Conservation (phyloP, 2,888 invertebrate genomes). For the Noctua janthina region DNA sequence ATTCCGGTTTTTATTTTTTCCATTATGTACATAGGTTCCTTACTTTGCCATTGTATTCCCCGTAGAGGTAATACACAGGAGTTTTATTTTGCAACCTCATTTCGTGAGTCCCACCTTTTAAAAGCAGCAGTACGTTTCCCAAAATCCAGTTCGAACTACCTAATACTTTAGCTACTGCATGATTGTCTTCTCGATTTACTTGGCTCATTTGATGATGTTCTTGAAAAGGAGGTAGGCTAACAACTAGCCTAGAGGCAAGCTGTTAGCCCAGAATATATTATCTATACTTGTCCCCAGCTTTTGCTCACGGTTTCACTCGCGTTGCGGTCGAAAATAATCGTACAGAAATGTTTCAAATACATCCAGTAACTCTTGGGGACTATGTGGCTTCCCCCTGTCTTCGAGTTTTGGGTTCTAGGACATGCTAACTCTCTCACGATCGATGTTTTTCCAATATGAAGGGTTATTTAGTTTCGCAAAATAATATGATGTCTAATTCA, state of each 20-base stretch:
- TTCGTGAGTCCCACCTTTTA: too few relatives aligned
- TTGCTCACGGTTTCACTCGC: too few relatives aligned
- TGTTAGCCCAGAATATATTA: background rate
- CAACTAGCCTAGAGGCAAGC: too few relatives aligned
- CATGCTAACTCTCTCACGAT: background rate
- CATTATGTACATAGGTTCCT: background rate
- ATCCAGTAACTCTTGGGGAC: background rate
- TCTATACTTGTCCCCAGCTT: too few relatives aligned
- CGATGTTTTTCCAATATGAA: background rate
- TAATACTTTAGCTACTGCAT: background rate
- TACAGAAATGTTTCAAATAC: too few relatives aligned
- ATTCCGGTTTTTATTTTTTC: slow-evolving; percentile 16
- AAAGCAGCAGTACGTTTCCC: too few relatives aligned
- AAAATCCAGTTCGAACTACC: background rate
- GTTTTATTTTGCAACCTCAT: background rate
- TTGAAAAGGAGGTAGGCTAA: background rate
- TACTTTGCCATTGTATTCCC: slow-evolving; percentile 4
- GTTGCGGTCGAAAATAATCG: too few relatives aligned
- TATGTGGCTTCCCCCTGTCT: background rate
- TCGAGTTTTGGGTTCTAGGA: too few relatives aligned
- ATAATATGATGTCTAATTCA: background rate
- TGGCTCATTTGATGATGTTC: background rate
- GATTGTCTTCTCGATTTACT: background rate
- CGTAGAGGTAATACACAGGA: background rate
- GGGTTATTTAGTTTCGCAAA: background rate